Evolutionary conservation across 2,888 invertebrate species (phyloP), one percentile per base, ranked within the genome.

Genomic region (Dendrolimus houi): DNA sequence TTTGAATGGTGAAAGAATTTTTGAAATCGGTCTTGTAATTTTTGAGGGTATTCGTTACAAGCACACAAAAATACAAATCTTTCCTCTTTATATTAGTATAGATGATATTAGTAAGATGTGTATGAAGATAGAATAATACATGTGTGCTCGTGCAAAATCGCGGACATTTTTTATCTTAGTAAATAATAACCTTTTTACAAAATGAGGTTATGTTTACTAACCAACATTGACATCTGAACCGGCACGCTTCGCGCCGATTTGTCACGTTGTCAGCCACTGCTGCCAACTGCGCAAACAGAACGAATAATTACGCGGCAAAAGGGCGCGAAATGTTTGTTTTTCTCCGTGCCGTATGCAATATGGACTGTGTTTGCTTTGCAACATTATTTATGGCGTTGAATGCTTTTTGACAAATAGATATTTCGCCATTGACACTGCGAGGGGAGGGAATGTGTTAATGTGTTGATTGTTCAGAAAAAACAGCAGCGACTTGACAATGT

Each of bases 241-340:
- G 69, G 12, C 47, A 47, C 47, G 47, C 47, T 47, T 47, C 74
- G 72, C 70, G 72, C 68, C 72, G 71, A 81, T 83, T 78, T 75
- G 78, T 83, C 81, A 80, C 70, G 64, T 60, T 76, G 80, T 74
- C 81, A 77, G 70, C 66, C 80, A 77, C 71, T 67, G 77, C 70
- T 76, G 76, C 83, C 84, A 85, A 85, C 84, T 85, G 84, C 75
- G 79, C 83, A 85, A 85, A 85, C 84, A 84, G 14, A 61, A 62
- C 67, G 66, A 72, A 73, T 73, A 72, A 75, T 75, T 70, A 70
- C 72, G 67, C 56, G 60, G 65, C 62, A 66, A 70, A 74, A 81
- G 83, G 83, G 83, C 83, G 81, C 80, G 78, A 80, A 67, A 74
- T 83, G 78, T 83, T 83, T 83, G 81, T 81, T 81, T 81, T 79